Evolutionary conservation across 2,797 vertebrate genomes (phyloP), one percentile per base, ranked within the genome.

Genomic region (Hypotaenidia okinawae): DNA sequence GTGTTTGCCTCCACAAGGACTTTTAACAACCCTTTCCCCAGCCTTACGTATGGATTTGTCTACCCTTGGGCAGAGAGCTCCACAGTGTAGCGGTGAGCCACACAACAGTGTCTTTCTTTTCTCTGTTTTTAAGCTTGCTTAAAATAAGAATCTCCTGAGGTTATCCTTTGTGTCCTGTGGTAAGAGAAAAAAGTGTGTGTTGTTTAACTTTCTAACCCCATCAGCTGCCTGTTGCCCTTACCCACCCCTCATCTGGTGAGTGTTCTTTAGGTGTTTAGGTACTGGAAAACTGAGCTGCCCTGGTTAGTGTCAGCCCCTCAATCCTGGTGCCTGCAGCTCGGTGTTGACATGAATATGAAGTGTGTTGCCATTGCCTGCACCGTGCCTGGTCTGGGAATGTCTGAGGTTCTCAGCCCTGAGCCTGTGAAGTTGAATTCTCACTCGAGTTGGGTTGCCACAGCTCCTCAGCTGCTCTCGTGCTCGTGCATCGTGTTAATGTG

Each of bases 1-100:
- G 8, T 10, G 4, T 57, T 72, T 73, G 10, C 16, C 62, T n/a
- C 33, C 22, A 5, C 4, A 16, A 37, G 28, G 52, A 32, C 43
- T 88, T 77, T 14, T 16, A 41, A 6, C 12, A 87, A 32, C 35
- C 16, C 6, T 43, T 87, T 69, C n/a, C 54, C 23, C 41, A 64
- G 19, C 8, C n/a, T 70, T 16, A 2, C 0, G 0, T 8, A 7
- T 8, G n/a, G 43, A 8, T 51, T 67, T 74, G 21, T 13, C 22
- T 61, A 4, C 25, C 19, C 15, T 5, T 22, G 14, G n/a, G 35
- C 28, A 55, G 52, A n/a, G 23, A 21, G 19, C 19, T 89, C 25
- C 45, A 9, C 47, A 5, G 14, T 2, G 17, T 28, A 18, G n/a
- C 15, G 17, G 32, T 2, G 61, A 27, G 61, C 25, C 32, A 33